Evolutionary conservation across 1,140 invertebrate genomes (phyloP), one percentile per base, ranked within the genome.

Genomic region (Apis florea): DNA sequence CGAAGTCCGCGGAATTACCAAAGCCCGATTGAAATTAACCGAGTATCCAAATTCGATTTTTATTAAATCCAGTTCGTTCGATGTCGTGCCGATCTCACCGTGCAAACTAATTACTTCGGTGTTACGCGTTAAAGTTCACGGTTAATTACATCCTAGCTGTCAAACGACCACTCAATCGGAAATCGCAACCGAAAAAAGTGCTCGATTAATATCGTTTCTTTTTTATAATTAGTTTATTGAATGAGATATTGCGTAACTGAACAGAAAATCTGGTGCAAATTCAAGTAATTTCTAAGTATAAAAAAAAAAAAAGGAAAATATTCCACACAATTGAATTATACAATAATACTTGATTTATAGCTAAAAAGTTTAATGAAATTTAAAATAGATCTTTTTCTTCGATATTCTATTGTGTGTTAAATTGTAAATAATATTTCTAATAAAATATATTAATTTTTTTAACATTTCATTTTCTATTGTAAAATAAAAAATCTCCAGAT

Each of bases 81-180:
- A 17, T 53, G 31, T 31, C 58, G 51, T 13, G 19, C 21, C 19
- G 69, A 64, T 79, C 73, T 66, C 59, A 6, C 21, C 56, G 31
- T 56, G 31, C 69, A 56, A 80, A 74, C 70, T 70, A 80, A 74
- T 80, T 80, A 80, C 66, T 74, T 24, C 70, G 78, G 31, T 72
- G 78, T 74, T 74, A 66, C 71, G 78, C 53, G 70, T 49, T 73
- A 73, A 80, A 64, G 69, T 80, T 80, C 53, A 80, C 61, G 78
- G 78, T 80, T 80, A 74, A 80, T 80, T 80, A 64, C 70, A 5
- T 19, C 47, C 2, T 26, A 40, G 9, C 24, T 49, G 21, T 4
- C 53, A 51, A 78, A 70, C 58, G 69, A 12, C 13, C 51, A 13
- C 61, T 66, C 70, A 49, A 49, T 51, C 51, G 51, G 26, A 49